These are phyloP conservation scores for Pteruthius melanotis DNA, from an alignment of 2,113 vertebrate genomes.

Conservation along the genomic window DNA sequence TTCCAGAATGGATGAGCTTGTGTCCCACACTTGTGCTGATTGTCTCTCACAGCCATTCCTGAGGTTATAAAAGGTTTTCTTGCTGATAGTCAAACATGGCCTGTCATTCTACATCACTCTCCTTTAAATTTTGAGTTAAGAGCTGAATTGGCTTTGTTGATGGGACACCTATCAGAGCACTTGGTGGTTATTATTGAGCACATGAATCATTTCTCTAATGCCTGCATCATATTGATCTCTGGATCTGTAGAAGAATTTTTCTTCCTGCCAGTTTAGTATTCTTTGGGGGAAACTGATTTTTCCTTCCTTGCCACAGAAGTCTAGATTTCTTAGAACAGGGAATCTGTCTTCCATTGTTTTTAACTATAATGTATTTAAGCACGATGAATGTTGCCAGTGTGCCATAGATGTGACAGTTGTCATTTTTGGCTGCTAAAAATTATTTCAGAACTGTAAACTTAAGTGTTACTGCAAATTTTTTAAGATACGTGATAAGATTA, in stretches of 20 bases:
- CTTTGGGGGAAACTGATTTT: not conserved
- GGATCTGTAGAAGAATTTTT: not conserved
- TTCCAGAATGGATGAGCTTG: not conserved
- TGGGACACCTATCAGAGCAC: not conserved
- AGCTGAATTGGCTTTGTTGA: not conserved
- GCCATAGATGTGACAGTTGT: not conserved
- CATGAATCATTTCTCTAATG: not conserved
- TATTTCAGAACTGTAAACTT: not conserved
- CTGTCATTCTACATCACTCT: not conserved
- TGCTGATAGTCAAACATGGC: not conserved
- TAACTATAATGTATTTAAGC: not conserved
- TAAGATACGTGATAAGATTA: not conserved
- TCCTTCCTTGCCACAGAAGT: not conserved
- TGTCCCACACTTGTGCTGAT: not conserved
- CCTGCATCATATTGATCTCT: not conserved
- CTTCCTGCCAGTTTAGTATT: not conserved
- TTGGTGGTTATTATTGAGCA: not conserved
- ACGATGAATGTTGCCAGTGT: not conserved
- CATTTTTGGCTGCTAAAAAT: not conserved
- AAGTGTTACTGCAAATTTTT: not conserved
- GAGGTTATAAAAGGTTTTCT: not conserved
- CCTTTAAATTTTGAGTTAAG: not conserved
- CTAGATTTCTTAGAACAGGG: not conserved
- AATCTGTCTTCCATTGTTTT: not conserved
- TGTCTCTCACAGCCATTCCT: not conserved